Conservation (phyloP, 2,888 invertebrate genomes). For the Parapristionchus giblindavisi region DNA sequence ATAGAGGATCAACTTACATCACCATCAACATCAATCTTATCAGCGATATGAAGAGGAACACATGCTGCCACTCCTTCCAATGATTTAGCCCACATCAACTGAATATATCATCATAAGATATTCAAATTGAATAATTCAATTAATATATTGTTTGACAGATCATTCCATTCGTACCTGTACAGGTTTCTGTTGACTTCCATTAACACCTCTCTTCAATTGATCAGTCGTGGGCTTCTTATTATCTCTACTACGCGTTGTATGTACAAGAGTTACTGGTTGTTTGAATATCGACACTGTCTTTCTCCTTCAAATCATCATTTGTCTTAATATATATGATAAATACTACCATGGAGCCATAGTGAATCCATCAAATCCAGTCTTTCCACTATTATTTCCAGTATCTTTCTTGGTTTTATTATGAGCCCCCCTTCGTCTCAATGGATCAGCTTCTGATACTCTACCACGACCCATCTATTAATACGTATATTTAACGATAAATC, state of each 20-base stretch:
- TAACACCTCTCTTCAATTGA: conserved; percentile 35
- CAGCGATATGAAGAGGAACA: conserved; percentile 54
- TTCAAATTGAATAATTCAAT: neutral
- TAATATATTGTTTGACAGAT: neutral
- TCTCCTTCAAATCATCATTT: conserved; percentile 77
- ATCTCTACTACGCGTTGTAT: conserved; percentile 69
- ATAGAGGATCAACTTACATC: conserved; percentile 8
- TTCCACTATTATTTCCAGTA: conserved; percentile 32
- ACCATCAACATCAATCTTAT: conserved; percentile 40
- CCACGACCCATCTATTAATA: conserved; percentile 37
- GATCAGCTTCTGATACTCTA: conserved; percentile 40
- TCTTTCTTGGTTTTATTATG: conserved; percentile 44
- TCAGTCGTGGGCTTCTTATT: conserved; percentile 41
- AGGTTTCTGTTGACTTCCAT: conserved; percentile 41
- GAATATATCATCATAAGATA: conserved; percentile 30
- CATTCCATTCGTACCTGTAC: conserved; percentile 44
- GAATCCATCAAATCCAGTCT: conserved; percentile 78
- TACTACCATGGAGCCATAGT: conserved; percentile 83
- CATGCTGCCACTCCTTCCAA: conserved; percentile 60
- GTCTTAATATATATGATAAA: neutral
- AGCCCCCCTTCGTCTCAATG: conserved; percentile 39
- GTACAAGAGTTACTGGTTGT: conserved; percentile 92
- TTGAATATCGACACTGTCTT: conserved; percentile 87
- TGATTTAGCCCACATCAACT: conserved; percentile 67
- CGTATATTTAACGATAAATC: neutral